Conservation (phyloP, 2,113 vertebrate species). For the Apistogramma diplotaenia region DNA sequence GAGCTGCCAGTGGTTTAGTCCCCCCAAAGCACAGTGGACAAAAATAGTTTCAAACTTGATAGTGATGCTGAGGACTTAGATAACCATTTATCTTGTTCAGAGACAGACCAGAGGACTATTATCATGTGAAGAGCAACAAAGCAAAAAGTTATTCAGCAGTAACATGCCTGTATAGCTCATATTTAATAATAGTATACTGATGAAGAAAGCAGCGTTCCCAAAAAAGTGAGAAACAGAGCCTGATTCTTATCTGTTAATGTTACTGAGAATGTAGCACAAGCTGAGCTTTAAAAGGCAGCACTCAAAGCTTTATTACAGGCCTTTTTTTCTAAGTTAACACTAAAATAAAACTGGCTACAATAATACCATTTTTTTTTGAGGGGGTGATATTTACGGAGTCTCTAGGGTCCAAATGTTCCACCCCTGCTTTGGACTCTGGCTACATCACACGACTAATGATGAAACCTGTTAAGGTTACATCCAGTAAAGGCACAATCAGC, state of each 20-base stretch:
- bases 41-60: not conserved
- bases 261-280: not conserved
- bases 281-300: not conserved
- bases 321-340: not conserved
- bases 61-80: not conserved
- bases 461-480: fast-evolving
- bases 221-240: not conserved
- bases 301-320: not conserved
- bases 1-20: not conserved
- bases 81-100: not conserved
- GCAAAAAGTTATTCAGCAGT: not conserved
- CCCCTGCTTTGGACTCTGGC: not conserved
- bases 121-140: not conserved
- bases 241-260: not conserved
- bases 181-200: not conserved
- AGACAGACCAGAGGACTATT: not conserved
- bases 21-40: not conserved
- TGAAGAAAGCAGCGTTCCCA: not conserved
- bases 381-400: not conserved
- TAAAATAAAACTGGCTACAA: not conserved
- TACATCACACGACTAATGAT: not conserved
- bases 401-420: not conserved
- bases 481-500: not conserved
- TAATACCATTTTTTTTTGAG: not conserved
- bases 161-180: not conserved